These are phyloP conservation scores for Stylophora pistillata DNA, from an alignment of 64 coral and sea anemone genomes.

Conservation along the genomic window DNA sequence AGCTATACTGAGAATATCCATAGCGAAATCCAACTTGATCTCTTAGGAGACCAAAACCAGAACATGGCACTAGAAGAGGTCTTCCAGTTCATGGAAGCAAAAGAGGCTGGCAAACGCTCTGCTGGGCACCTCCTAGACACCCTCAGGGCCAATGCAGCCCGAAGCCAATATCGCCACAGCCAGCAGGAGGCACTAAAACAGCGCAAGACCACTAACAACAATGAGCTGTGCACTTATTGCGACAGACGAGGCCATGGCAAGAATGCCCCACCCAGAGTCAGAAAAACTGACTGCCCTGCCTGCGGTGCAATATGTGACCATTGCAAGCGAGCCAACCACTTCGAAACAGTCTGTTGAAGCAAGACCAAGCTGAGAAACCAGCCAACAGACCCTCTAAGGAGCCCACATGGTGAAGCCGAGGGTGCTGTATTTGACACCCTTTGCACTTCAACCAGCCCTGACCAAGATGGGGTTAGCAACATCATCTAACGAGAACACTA, in stretches of 20 bases:
- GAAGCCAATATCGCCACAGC: conserved; percentile 17
- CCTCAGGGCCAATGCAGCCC: conserved; percentile 3
- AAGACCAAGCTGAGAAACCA: neutral
- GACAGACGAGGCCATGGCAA: neutral
- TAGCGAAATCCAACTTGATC: conserved; percentile 47
- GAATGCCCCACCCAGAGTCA: neutral
- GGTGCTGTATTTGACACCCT: conserved; percentile 17
- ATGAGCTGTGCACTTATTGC: neutral
- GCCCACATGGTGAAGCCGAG: neutral
- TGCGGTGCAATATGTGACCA: conserved; percentile 17
- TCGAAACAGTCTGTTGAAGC: conserved; percentile 11
- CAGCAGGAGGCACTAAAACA: neutral
- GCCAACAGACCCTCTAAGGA: neutral
- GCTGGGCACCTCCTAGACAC: conserved; percentile 31
- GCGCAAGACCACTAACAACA: neutral
- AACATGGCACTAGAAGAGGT: conserved; percentile 37
- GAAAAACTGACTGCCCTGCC: neutral
- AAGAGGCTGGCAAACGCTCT: conserved; percentile 36
- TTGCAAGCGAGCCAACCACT: conserved; percentile 9
- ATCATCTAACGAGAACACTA: conserved; percentile 29
- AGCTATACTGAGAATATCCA: conserved; percentile 15
- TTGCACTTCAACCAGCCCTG: neutral
- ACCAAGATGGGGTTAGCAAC: neutral
- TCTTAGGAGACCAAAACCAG: conserved; percentile 38
- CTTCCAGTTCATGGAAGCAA: conserved; percentile 23